Evolutionary conservation across 2,113 vertebrate genomes (phyloP).

Genomic region (Stegastes partitus): DNA sequence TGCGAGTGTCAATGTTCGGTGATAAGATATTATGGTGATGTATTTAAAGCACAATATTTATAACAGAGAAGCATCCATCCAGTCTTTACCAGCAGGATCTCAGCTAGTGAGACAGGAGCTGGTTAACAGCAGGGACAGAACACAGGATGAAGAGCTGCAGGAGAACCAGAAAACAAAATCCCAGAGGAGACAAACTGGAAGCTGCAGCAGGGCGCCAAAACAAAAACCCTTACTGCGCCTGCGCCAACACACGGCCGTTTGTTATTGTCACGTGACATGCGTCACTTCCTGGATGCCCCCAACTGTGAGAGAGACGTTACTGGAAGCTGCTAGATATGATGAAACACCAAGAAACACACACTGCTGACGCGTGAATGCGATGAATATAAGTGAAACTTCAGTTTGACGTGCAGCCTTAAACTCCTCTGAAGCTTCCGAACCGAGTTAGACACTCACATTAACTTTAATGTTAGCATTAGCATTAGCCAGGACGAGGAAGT

Average conservation of each 20-base stretch:
- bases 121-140: too few relatives aligned
- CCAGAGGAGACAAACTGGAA: too few relatives aligned
- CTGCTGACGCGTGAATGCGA: neutral
- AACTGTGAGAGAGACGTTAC: neutral
- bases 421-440: neutral
- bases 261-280: slow-evolving; percentile 52
- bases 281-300: neutral
- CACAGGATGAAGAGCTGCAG: too few relatives aligned
- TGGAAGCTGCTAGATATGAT: slow-evolving; percentile 11
- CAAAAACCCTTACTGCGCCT: slow-evolving; percentile 3
- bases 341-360: slow-evolving; percentile 27
- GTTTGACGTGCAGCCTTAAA: too few relatives aligned
- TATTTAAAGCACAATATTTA: too few relatives aligned
- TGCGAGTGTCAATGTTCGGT: too few relatives aligned
- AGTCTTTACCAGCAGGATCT: too few relatives aligned
- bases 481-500: slow-evolving; percentile 2
- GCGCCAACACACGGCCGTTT: neutral
- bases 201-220: too few relatives aligned
- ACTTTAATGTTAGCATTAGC: neutral
- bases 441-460: neutral
- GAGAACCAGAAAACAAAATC: too few relatives aligned
- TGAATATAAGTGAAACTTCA: rapidly evolving
- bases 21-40: too few relatives aligned
- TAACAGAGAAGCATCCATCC: too few relatives aligned
- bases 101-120: too few relatives aligned